Conservation (phyloP, 2,113 vertebrate genomes). For the Ctenomys sociabilis region DNA sequence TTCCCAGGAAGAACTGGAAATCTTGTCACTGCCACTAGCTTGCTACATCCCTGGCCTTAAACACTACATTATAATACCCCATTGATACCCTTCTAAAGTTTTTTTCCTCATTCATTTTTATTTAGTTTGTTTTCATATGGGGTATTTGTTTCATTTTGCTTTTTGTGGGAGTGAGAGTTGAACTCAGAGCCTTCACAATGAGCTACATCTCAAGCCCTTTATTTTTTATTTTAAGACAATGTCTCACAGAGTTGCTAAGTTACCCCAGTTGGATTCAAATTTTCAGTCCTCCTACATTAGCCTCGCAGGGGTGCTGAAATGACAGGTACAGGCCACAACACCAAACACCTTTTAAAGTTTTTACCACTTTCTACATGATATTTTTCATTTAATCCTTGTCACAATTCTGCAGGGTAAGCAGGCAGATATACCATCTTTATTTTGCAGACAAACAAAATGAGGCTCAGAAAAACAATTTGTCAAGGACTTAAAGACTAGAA, state of each 20-base stretch:
- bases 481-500: not conserved
- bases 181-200: not conserved
- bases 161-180: not conserved
- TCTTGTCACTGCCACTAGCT: not conserved
- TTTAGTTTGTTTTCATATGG: not conserved
- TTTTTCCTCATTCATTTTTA: not conserved
- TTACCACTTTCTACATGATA: not conserved
- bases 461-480: not conserved
- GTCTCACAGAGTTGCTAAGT: too few species aligned
- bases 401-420: not conserved
- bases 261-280: too few species aligned
- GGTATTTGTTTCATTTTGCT: not conserved
- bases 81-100: not conserved
- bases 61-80: not conserved
- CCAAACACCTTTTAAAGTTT: not conserved
- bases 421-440: not conserved
- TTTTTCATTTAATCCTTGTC: not conserved
- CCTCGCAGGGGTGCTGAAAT: too few species aligned
- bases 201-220: too few species aligned
- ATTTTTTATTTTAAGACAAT: too few species aligned
- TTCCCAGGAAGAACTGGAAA: not conserved
- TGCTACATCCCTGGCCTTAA: not conserved
- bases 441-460: slow-evolving; percentile 21
- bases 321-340: too few species aligned
- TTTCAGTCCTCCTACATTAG: too few species aligned